Base-by-base conservation (phyloP, 1,140 invertebrate species). In the Papilio polytes region DNA sequence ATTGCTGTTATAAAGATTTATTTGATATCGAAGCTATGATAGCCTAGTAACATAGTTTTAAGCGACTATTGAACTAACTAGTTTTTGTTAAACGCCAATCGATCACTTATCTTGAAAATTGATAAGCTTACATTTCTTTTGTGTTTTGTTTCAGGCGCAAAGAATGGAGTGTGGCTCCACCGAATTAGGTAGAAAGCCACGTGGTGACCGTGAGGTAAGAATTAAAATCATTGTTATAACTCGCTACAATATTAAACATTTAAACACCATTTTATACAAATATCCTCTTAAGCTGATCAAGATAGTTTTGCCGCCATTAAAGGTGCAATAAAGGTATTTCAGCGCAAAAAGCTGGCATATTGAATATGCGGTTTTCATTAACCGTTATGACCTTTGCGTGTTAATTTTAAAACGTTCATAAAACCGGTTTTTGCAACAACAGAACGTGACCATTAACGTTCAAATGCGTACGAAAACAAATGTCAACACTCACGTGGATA, bases 151-250 rank as follows among this genome's bases (percentile, higher is more conserved):
- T 12, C 89, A 94, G 93, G 87, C 91, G 84, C 93, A 93, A 85
- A 94, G 90, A 86, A 94, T 94, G 93, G 93, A 94, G 89, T 91
- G 90, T 85, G 91, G 90, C 85, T 86, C 87, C 73, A 86, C 87
- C 77, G 92, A 94, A 78, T 84, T 87, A 78, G 87, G 87, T 86
- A 93, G 90, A 87, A 94, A 94, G 87, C 88, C 89, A 87, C 92
- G 91, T 86, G 86, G 90, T 88, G 91, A 94, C 87, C 93, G 63
- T 15, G 63, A 70, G 63, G 63, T 70, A 70, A 70, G 63, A 1
- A 70, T 31, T 70, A 18, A 56, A 56, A 56, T 3, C 53, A 56
- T 20, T 56, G n/a, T 18, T 18, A 9, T 56, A 20, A 20, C 53
- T 56, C 7, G 18, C 53, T 53, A 56, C 48, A n/a, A 2, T 56